These are phyloP conservation scores for Cataglyphis hispanica DNA, from an alignment of 1,140 invertebrate species.

Conservation along the genomic window DNA sequence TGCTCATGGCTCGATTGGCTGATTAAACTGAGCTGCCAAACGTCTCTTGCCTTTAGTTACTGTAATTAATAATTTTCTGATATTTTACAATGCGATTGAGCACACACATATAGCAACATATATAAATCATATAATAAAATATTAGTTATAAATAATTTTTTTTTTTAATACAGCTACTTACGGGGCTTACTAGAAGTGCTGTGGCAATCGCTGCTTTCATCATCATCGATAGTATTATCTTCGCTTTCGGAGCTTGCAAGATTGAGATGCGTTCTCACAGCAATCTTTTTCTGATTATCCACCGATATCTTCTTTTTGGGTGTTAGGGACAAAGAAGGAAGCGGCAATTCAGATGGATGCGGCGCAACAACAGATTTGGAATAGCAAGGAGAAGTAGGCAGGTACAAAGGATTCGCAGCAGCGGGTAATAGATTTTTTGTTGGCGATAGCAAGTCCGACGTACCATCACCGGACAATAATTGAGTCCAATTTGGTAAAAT, in stretches of 20 bases:
- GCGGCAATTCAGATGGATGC: slow-evolving; percentile 84
- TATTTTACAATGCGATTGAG: slow-evolving; percentile 21
- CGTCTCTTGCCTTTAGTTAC: slow-evolving; percentile 83
- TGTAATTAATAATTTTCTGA: slow-evolving; percentile 64
- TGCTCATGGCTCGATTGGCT: slow-evolving; percentile 81
- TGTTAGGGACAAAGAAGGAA: slow-evolving; percentile 82
- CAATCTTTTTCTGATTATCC: slow-evolving; percentile 33
- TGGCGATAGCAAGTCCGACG: slow-evolving; percentile 82
- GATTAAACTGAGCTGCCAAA: slow-evolving; percentile 85
- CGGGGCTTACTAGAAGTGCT: slow-evolving; percentile 81
- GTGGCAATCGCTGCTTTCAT: slow-evolving; percentile 72
- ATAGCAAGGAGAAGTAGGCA: slow-evolving; percentile 82
- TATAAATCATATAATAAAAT: neutral
- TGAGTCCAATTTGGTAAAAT: slow-evolving; percentile 80
- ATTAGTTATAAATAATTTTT: neutral
- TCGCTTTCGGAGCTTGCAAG: slow-evolving; percentile 49
- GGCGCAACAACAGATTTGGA: slow-evolving; percentile 81
- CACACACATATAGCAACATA: neutral
- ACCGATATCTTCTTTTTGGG: slow-evolving; percentile 75
- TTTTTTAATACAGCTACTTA: slow-evolving; percentile 63
- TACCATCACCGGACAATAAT: slow-evolving; percentile 68
- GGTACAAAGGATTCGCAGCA: slow-evolving; percentile 83
- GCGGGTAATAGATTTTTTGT: slow-evolving; percentile 83
- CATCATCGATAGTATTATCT: slow-evolving; percentile 44
- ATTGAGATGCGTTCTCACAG: neutral